Evolutionary conservation across 2,888 invertebrate species (phyloP).

Genomic region (Druceiella hillmani): DNA sequence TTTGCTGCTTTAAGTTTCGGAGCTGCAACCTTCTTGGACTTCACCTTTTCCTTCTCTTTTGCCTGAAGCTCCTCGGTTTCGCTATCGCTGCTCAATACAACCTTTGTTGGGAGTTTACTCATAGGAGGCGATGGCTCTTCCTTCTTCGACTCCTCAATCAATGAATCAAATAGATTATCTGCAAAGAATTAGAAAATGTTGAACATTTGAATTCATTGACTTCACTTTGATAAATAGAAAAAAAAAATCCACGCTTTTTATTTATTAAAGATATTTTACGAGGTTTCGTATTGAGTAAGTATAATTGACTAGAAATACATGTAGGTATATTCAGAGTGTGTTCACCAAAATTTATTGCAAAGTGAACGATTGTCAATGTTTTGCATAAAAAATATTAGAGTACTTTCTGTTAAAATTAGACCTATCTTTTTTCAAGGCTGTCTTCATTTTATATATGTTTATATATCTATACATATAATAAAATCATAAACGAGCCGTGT

Average conservation of each 20-base stretch:
- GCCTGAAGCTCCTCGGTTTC: constrained; percentile 23
- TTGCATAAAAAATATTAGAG: too few relatives aligned
- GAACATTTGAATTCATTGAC: not conserved
- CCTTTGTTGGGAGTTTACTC: not conserved
- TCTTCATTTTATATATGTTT: too few relatives aligned
- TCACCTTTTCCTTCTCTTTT: constrained; percentile 22
- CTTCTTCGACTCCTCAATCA: constrained; percentile 45
- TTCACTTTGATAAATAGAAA: not conserved
- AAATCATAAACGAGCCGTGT: too few relatives aligned
- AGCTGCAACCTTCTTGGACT: constrained; percentile 37
- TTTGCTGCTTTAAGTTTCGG: constrained; percentile 38
- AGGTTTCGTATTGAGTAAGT: too few relatives aligned
- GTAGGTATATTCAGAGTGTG: too few relatives aligned
- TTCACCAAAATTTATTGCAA: too few relatives aligned
- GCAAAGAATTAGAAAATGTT: constrained; percentile 19
- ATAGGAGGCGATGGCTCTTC: constrained; percentile 26
- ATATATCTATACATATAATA: too few relatives aligned
- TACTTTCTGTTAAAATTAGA: too few relatives aligned
- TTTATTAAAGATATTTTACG: not conserved
- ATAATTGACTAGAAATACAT: too few relatives aligned
- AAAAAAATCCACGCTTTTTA: not conserved
- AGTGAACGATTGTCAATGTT: too few relatives aligned
- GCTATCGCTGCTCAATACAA: constrained; percentile 35
- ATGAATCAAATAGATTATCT: constrained; percentile 48
- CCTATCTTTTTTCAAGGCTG: too few relatives aligned